Evolutionary conservation across 1,140 invertebrate species (phyloP), one percentile per base, ranked within the genome.

Genomic region (Kradibia gibbosae): DNA sequence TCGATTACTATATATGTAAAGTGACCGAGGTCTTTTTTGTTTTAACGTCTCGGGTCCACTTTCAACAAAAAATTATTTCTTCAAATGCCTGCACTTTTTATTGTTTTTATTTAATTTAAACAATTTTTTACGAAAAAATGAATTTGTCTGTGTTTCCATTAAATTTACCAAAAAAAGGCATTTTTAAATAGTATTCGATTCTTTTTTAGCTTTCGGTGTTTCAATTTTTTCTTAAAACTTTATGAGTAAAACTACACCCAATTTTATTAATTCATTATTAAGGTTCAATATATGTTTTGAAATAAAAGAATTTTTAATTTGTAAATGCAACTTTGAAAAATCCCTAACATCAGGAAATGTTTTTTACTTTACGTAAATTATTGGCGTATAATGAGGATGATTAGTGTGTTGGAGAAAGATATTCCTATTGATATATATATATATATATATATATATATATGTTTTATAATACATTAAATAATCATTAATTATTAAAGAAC

Each of bases 311-410:
- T 34, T 34, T 62, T 62, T 31, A 62, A 31, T 62, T 62, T 34
- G 13, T 31, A 28, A 3, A 10, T 62, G 31, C 13, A 17, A 62
- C 13, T 62, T 28, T 17, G 28, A 62, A 31, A 36, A 2, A 17
- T 8, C 3, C 28, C 13, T 31, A 34, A 11, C 3, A n/a, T 62
- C 60, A 2, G 15, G 0, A 34, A 62, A 62, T n/a, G 34, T 34
- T 34, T 34, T 62, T 62, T 62, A 62, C n/a, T 62, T 36, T 36
- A 62, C 28, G 10, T 34, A 31, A 62, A 62, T 62, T 62, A 62
- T 36, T 13, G 3, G 60, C 3, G 13, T 10, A 62, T 62, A 62
- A 62, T 62, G 28, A 34, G 1, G 15, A 62, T 31, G 60, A 62
- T 62, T 17, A 31, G 60, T 62, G 60, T 34, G 60, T 34, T 15